Percentiles rank a stretch among this genome's conserved stretches.
These are phyloP conservation scores for Hippoglossus hippoglossus DNA, from an alignment of 2,797 vertebrate species.

Conservation along the genomic window DNA sequence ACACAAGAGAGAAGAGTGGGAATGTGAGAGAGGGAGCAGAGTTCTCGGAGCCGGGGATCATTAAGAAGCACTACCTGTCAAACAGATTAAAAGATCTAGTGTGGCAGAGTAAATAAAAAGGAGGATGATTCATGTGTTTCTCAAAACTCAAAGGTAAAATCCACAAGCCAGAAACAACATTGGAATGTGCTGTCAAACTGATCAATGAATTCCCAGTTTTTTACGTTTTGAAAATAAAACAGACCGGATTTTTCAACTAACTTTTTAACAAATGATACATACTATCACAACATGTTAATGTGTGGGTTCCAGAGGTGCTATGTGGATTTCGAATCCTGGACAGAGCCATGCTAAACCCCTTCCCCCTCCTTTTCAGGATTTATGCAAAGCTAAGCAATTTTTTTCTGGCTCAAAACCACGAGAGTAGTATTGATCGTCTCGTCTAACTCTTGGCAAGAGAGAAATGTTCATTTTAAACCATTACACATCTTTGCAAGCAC, in stretches of 20 bases:
- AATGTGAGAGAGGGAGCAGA: constrained; percentile 9
- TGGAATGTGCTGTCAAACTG: constrained; percentile 26
- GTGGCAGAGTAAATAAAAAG: constrained; percentile 41
- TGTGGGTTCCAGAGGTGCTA: not conserved
- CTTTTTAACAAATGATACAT: not conserved
- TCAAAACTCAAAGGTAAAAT: constrained; percentile 35
- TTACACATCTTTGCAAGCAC: not conserved
- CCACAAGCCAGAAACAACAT: constrained; percentile 19
- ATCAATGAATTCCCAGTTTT: not conserved
- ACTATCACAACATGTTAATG: not conserved
- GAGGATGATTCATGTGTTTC: constrained; percentile 43
- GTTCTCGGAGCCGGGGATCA: constrained; percentile 30
- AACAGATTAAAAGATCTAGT: constrained; percentile 44
- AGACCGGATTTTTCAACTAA: not conserved
- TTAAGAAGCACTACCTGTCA: constrained; percentile 54
- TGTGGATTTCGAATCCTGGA: too few relatives aligned
- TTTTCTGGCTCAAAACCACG: not conserved
- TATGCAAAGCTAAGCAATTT: constrained; percentile 26
- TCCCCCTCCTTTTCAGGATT: constrained; percentile 11
- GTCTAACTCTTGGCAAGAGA: not conserved
- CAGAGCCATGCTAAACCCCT: too few relatives aligned
- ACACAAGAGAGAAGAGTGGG: constrained; percentile 44
- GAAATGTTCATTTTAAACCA: not conserved
- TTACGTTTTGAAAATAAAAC: not conserved
- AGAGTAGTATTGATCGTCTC: not conserved